Evolutionary conservation across 2,888 invertebrate genomes (phyloP), one percentile per base, ranked within the genome.

Genomic region (Perdita meconis): DNA sequence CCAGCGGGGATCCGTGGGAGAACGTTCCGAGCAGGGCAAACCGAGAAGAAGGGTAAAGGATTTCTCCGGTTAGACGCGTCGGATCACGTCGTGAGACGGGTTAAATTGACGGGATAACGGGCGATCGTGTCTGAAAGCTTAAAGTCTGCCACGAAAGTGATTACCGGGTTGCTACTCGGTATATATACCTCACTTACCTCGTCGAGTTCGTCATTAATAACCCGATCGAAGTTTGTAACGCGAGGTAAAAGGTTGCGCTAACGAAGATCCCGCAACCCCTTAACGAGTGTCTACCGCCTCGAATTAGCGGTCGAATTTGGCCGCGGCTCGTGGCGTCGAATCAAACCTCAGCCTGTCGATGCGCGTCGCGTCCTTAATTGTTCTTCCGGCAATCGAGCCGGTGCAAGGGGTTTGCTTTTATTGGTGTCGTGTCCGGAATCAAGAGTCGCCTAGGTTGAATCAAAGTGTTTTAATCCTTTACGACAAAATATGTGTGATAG

Each of bases 101-200:
- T 82, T 82, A 78, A 82, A 84, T 84, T 84, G 84, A 84, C 80
- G 78, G 76, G 82, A 77, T 80, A 84, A 84, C 84, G 73, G 78
- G 73, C 76, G 80, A 80, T 84, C 82, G 79, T 78, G 80, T 82
- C 78, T 84, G 74, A 78, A 84, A 82, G 83, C 80, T 84, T 81
- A 84, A 84, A 84, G 80, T 78, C 84, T 78, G 65, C 74, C 76
- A 51, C 84, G 78, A 84, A 82, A 84, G 84, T 84, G 84, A 84
- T 84, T 84, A 84, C 74, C 71, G 76, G 68, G 63, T 66, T 73
- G 60, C 66, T 72, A 57, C 30, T 78, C 22, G 66, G 60, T 67
- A 70, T 61, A 69, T 67, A 71, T 60, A 70, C 51, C 60, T 19
- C 66, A 8, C 51, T 64, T 36, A 40, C 60, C 26, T 65, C 26